Base-by-base conservation (phyloP, 1,140 invertebrate species). In the Trypoxylus dichotomus region DNA sequence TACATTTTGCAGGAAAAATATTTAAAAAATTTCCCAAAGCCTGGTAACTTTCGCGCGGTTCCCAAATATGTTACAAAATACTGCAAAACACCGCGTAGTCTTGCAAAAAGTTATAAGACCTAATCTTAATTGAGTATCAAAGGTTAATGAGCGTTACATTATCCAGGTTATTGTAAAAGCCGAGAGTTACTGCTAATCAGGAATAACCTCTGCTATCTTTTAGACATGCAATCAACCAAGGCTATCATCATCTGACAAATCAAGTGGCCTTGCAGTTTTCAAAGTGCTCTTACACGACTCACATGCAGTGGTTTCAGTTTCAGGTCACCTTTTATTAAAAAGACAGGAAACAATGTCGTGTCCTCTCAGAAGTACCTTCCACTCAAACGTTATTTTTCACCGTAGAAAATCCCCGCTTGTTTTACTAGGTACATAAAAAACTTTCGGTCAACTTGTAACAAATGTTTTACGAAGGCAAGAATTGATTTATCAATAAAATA, bases 171-270 rank as follows among this genome's bases (percentile, higher is more conserved):
- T 27, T 68, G 24, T 68, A 24, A 68, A 68, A 68, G 27, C 21
- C 24, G 24, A 19, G 60, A 27, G 7, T 68, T 27, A 13, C 27
- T 68, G 24, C 24, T 68, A 68, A 68, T 68, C 60, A 68, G 60
- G 24, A 68, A 68, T 68, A 68, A 68, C 60, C 27, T 68, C 19
- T 68, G 60, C 60, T 68, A 27, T 24, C 24, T 24, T 68, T 24
- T 13, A 68, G 60, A 27, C 60, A 68, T 68, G 60, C 60, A 68
- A 68, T 27, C 60, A 68, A 24, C 21, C 60, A 68, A 68, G 60
- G 60, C 60, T 68, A 68, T n/a, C n/a, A n/a, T n/a, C n/a, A n/a
- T 68, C 60, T 68, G 60, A 68, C 60, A 68, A 68, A 68, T 68
- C 60, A 68, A 68, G 60, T 68, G 21, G 60, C 24, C 60, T 68